These are phyloP conservation scores for Anseranas semipalmata DNA, from an alignment of 2,113 vertebrate genomes.

Conservation along the genomic window DNA sequence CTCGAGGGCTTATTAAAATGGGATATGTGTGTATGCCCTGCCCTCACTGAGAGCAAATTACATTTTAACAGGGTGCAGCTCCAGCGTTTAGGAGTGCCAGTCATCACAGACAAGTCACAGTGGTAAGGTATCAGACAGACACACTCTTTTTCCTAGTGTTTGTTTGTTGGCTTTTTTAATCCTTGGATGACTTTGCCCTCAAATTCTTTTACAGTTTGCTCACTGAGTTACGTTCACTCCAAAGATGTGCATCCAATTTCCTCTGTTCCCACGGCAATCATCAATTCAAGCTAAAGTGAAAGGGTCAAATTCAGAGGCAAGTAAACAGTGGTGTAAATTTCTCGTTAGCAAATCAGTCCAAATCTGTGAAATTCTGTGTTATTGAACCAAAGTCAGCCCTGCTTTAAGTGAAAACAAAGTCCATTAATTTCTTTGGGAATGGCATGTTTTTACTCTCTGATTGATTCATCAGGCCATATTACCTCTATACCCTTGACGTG, in stretches of 20 bases:
- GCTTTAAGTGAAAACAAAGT: conserved; percentile 15
- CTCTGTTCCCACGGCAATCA: conserved; percentile 58
- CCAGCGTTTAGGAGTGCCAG: not conserved
- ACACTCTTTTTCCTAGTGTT: not conserved
- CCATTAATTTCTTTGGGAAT: not conserved
- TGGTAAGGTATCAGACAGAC: not conserved
- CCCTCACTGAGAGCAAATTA: not conserved
- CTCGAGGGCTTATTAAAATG: not conserved
- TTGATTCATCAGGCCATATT: conserved; percentile 7
- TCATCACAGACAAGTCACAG: not conserved
- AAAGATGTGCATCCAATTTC: conserved; percentile 22
- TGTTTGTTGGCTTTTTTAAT: not conserved
- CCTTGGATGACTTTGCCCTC: conserved; percentile 27
- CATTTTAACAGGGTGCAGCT: not conserved
- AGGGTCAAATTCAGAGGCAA: conserved; percentile 47
- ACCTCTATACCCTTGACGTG: not conserved
- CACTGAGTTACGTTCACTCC: conserved; percentile 52
- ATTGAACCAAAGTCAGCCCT: not conserved
- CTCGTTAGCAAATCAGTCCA: conserved; percentile 47
- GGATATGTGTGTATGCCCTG: not conserved
- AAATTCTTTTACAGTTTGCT: conserved; percentile 51
- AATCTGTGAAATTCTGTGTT: conserved; percentile 44
- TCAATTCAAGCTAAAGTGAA: conserved; percentile 55
- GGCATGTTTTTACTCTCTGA: not conserved
- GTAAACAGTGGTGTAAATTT: conserved; percentile 43